phyloP scores from a whole-genome alignment of 2,888 invertebrate species.

The Stegana nigrithorax region DNA sequence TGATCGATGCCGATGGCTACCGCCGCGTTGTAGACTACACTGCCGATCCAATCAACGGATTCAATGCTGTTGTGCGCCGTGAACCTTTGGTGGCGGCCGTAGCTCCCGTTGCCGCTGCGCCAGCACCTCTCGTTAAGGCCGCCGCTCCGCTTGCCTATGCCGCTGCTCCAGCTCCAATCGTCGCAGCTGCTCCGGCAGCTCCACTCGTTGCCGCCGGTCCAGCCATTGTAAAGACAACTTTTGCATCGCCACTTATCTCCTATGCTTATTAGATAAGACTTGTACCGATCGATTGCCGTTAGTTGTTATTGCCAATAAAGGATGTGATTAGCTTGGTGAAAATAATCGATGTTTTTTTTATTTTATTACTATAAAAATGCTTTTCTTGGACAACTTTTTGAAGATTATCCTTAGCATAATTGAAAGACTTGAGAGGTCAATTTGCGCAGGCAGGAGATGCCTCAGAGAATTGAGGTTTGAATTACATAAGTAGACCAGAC shows the following conservation, averaged over 20 bases:
- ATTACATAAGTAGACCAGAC: too few species aligned
- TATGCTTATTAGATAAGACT: constrained; percentile 57
- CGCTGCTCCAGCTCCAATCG: constrained; percentile 40
- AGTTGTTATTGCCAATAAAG: constrained; percentile 61
- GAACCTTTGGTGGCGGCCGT: constrained; percentile 63
- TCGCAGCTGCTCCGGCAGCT: constrained; percentile 43
- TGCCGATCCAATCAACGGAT: constrained; percentile 67
- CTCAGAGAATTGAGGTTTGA: too few species aligned
- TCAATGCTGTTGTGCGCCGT: constrained; percentile 67
- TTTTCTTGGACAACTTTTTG: too few species aligned
- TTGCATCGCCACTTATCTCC: constrained; percentile 63
- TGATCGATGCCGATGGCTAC: constrained; percentile 68
- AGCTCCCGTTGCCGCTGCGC: constrained; percentile 43
- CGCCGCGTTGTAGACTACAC: constrained; percentile 68
- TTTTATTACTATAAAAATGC: not conserved
- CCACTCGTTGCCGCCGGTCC: constrained; percentile 54
- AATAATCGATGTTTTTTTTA: not conserved
- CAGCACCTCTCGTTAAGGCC: constrained; percentile 36
- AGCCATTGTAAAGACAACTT: constrained; percentile 61
- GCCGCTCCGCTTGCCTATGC: constrained; percentile 39
- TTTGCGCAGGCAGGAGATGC: too few species aligned
- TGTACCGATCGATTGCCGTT: constrained; percentile 54
- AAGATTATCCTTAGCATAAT: too few species aligned
- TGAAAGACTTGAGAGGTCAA: too few species aligned
- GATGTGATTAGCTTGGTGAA: constrained; percentile 42